Evolutionary conservation across 2,797 vertebrate species (phyloP), one percentile per base, ranked within the genome.

Genomic region (Melanotaenia parkinsoni): DNA sequence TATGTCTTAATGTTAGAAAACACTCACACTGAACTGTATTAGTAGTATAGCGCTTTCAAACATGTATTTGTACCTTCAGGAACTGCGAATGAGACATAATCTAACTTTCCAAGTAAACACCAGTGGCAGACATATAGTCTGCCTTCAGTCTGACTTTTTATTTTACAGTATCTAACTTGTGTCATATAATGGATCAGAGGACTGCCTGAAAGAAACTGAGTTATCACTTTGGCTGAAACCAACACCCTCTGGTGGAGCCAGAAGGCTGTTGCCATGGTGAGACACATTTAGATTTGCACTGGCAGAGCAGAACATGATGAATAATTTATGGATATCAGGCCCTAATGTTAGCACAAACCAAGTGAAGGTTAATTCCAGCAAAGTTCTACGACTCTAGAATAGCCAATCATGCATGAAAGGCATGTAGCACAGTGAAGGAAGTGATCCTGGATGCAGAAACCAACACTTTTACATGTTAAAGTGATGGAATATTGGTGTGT

Each of bases 201-300:
- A 61, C 72, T 18, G 63, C 61, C 59, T 47, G 83, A 43, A 68
- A 40, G 53, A 75, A 70, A 77, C 63, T 51, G 32, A 73, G 67
- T 45, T 70, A 32, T 64, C 51, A 45, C 22, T 45, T 56, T 50
- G 37, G 20, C 74, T 79, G 80, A 92, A 91, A 87, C 79, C 67
- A 76, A 88, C 86, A 88, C 85, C 87, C 90, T 80, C 71, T 58
- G 72, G 83, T 85, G 50, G 62, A 84, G 64, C 83, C 77, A 76
- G 74, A 82, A 86, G 86, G 74, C 90, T 77, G 95, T 96, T 96
- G 89, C 95, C 94, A 96, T 96, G 94, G 95, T 86, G 93, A 96
- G 89, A 88, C 94, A 83, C 91, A 87, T 94, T 91, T 50, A 81
- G 91, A 93, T 90, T 93, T 92, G 88, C 67, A 58, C 84, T 82